Percentiles rank a stretch among this genome's conserved stretches.
These are phyloP conservation scores for Euwallacea fornicatus DNA, from an alignment of 1,140 invertebrate species.

Conservation along the genomic window DNA sequence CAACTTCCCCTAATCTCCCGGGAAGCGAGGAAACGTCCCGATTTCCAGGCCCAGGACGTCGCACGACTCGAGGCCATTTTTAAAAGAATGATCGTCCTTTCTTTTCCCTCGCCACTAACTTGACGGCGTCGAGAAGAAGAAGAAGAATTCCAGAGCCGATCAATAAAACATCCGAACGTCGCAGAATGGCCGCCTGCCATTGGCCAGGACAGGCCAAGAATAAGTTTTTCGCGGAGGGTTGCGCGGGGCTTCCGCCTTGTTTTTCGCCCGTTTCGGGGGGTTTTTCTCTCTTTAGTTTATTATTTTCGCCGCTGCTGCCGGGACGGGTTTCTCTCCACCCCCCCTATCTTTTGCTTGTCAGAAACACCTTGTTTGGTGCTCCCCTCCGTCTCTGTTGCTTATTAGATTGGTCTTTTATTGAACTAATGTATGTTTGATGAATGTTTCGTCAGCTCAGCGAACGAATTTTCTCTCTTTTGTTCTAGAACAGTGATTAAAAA, in stretches of 20 bases:
- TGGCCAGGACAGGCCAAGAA: conserved; percentile 34
- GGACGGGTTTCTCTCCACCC: not conserved
- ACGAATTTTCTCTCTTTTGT: not conserved
- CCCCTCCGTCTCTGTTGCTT: not conserved
- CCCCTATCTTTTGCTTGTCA: conserved; percentile 27
- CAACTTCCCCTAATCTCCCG: no score
- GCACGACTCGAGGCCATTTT: conserved; percentile 14
- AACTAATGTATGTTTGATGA: conserved; percentile 1
- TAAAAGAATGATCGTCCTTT: conserved; percentile 27
- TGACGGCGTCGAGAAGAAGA: conserved; percentile 27
- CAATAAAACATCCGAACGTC: conserved; percentile 35
- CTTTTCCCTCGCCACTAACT: conserved; percentile 23
- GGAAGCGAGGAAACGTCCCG: no score
- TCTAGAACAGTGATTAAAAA: no score
- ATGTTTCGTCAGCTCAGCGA: not conserved
- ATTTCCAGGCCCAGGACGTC: no score
- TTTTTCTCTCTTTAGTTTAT: conserved; percentile 34
- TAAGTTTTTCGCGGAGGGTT: conserved; percentile 30
- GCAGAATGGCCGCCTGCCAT: conserved; percentile 33
- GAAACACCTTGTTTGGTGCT: conserved; percentile 23
- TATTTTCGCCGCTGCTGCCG: conserved; percentile 16
- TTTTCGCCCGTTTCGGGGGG: conserved; percentile 22
- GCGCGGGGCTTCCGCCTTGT: conserved; percentile 17
- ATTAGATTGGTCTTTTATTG: conserved; percentile 6
- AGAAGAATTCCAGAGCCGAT: conserved; percentile 34